Conservation (phyloP, 2,113 vertebrate species). For the Perca flavescens region DNA sequence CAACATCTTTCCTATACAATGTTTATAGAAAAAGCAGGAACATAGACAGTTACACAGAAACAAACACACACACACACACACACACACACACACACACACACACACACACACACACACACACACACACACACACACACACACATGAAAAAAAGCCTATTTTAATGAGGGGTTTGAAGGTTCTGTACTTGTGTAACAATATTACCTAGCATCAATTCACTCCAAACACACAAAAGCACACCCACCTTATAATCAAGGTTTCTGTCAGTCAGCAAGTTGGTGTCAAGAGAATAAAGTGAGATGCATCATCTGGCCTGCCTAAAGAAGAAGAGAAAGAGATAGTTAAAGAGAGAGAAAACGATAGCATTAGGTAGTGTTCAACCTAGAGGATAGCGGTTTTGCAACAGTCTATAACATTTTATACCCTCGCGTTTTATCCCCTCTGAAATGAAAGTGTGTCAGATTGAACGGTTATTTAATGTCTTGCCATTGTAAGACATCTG, state of each 20-base stretch:
- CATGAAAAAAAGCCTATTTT: not conserved
- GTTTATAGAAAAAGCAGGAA: constrained; percentile 2
- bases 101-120: not conserved
- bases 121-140: not conserved
- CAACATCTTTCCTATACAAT: constrained; percentile 8
- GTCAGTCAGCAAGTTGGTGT: constrained; percentile 59
- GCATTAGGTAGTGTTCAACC: constrained; percentile 56
- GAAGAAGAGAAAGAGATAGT: constrained; percentile 48
- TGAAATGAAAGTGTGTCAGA: constrained; percentile 79
- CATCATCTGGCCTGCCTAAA: constrained; percentile 56
- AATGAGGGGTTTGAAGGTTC: not conserved
- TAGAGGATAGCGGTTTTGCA: constrained; percentile 67
- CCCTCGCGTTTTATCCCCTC: constrained; percentile 70
- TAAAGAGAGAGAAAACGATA: constrained; percentile 55
- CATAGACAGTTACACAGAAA: not conserved
- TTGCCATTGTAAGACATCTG: constrained; percentile 83
- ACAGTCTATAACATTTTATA: constrained; percentile 82
- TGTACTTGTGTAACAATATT: constrained; percentile 33
- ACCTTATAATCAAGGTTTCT: constrained; percentile 52
- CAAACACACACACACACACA: not conserved
- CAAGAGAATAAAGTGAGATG: constrained; percentile 56
- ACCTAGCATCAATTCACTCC: constrained; percentile 19
- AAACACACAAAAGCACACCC: constrained; percentile 15
- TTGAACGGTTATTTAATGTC: constrained; percentile 84
- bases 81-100: not conserved